These are phyloP conservation scores for Danaus melanippus DNA, from an alignment of 1,140 invertebrate species.

Conservation along the genomic window DNA sequence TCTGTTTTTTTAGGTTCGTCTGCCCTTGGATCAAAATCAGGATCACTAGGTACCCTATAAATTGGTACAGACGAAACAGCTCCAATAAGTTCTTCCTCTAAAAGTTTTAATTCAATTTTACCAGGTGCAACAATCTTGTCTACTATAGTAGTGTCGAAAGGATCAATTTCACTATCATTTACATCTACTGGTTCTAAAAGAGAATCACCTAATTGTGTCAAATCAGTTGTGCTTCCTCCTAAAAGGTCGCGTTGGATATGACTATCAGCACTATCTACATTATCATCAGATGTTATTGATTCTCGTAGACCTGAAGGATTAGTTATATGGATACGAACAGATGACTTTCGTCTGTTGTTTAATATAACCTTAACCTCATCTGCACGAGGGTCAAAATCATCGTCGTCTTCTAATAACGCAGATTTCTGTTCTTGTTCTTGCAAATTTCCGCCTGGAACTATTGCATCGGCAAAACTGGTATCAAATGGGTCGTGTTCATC, in stretches of 20 bases:
- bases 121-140: constrained; percentile 80
- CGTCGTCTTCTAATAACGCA: constrained; percentile 73
- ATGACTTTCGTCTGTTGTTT: constrained; percentile 69
- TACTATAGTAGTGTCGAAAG: constrained; percentile 87
- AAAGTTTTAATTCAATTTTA: constrained; percentile 82
- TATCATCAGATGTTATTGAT: constrained; percentile 68
- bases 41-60: constrained; percentile 74
- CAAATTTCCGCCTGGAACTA: constrained; percentile 70
- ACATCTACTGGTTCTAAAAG: constrained; percentile 77
- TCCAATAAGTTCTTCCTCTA: constrained; percentile 83
- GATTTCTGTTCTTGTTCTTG: constrained; percentile 75
- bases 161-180: constrained; percentile 80
- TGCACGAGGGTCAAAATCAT: constrained; percentile 79
- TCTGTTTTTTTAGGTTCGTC: constrained; percentile 57
- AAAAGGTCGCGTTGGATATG: constrained; percentile 74
- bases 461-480: constrained; percentile 85
- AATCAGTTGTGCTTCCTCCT: constrained; percentile 84
- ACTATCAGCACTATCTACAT: constrained; percentile 47
- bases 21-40: constrained; percentile 84
- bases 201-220: constrained; percentile 78
- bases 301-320: constrained; percentile 69
- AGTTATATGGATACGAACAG: constrained; percentile 74
- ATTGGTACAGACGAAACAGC: constrained; percentile 48
- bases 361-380: constrained; percentile 71
- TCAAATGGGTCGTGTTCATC: constrained; percentile 84